Base-by-base conservation (phyloP, 2,797 vertebrate genomes). In the Acanthopagrus latus region DNA sequence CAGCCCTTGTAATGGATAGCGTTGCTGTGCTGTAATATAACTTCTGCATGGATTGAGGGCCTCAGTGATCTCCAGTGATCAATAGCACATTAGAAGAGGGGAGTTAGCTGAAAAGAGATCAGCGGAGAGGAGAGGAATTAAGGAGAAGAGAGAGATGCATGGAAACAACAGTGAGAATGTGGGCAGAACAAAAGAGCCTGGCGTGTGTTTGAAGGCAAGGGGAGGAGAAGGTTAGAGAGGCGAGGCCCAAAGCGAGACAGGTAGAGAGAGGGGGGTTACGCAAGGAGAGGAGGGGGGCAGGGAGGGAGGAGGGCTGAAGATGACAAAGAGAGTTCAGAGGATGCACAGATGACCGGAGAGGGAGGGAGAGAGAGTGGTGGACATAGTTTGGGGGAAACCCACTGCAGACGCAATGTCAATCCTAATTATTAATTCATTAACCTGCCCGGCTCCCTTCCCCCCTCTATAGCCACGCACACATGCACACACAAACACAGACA, bases 371-470 rank as follows among this genome's bases (percentile, higher is more conserved):
- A 33, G 33, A 62, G 66, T 41, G 69, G 43, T 75, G 67, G 65
- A 76, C 52, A 64, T 73, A 75, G 72, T 91, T 87, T 84, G 66
- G 72, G 82, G 82, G 79, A 88, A 88, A 83, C 83, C 90, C 84
- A 74, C 74, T 27, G 71, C 80, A 95, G 90, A 94, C 54, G 82
- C 91, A 85, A 81, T 86, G 93, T 94, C 93, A 95, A 92, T 94
- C 88, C 89, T 93, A 93, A 95, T 96, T 90, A 95, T 83, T 95
- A 94, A 96, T 95, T 95, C 93, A 96, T 96, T 93, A 95, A 93
- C 81, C 89, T 87, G 78, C 59, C 83, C 47, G 3, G 27, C 78
- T 88, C 89, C 91, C 89, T 65, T 78, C 92, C 85, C 88, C 88
- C 92, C 84, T 43, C 41, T 46, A 51, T 29, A 76, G 44, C 38